Evolutionary conservation across 2,113 vertebrate species (phyloP).

Genomic region (Boulengeromyrus knoepffleri): DNA sequence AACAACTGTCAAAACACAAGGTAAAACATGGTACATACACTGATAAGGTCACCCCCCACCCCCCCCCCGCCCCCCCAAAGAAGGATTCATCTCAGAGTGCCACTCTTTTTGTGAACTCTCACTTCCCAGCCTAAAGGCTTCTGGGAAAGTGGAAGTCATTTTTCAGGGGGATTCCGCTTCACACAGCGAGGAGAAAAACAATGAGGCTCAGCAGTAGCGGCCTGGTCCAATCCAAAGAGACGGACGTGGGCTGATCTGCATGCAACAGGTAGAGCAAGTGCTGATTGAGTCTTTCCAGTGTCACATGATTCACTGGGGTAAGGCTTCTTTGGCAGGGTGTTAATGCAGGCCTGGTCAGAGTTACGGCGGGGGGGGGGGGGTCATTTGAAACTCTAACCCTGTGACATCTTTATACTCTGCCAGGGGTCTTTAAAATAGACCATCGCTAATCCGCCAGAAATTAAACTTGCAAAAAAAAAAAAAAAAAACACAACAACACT

Average conservation of each 20-base stretch:
- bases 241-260: background rate
- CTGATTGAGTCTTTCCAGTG: constrained; percentile 9
- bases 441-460: constrained; percentile 15
- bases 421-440: constrained; percentile 24
- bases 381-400: constrained; percentile 21
- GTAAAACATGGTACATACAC: background rate
- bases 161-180: background rate
- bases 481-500: background rate
- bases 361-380: background rate
- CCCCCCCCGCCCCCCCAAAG: background rate
- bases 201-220: background rate
- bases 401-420: constrained; percentile 3
- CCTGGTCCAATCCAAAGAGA: background rate
- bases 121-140: background rate
- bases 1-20: constrained; percentile 6
- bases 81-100: background rate
- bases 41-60: background rate
- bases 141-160: background rate
- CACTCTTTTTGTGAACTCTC: background rate
- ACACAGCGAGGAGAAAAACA: background rate
- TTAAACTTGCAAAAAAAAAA: constrained; percentile 19
- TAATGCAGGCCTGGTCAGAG: background rate
- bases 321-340: constrained; percentile 11
- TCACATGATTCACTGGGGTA: constrained; percentile 12
- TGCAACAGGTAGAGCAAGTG: background rate